Percentiles rank a stretch among this genome's conserved stretches.
Conservation (phyloP, 2,888 invertebrate species). For the Yponomeuta evonymella region DNA sequence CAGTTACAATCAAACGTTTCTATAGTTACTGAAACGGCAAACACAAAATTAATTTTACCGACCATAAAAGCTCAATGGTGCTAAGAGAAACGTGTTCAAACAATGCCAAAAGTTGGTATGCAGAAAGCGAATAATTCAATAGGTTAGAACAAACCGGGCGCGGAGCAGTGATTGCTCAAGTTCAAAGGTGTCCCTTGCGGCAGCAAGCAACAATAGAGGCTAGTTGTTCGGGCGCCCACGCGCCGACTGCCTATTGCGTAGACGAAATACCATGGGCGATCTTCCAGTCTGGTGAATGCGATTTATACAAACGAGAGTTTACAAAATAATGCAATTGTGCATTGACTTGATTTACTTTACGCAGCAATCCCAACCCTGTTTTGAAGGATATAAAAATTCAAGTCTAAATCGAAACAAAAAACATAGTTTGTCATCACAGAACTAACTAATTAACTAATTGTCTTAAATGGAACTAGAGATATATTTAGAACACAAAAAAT, state of each 20-base stretch:
- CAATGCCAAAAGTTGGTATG: conserved; percentile 18
- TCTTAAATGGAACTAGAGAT: not conserved
- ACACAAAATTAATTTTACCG: conserved; percentile 16
- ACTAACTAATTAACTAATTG: not conserved
- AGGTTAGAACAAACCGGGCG: conserved; percentile 16
- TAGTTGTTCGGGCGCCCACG: conserved; percentile 31
- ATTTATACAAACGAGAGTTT: conserved; percentile 11
- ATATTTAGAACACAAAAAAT: no score
- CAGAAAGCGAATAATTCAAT: conserved; percentile 19
- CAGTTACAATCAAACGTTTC: not conserved
- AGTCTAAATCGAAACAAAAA: no score
- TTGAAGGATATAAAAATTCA: no score
- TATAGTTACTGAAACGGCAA: conserved; percentile 10
- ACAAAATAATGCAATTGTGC: conserved; percentile 7
- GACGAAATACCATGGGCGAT: conserved; percentile 17
- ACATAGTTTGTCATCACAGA: not conserved
- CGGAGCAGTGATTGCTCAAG: conserved; percentile 35
- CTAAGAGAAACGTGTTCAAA: conserved; percentile 20
- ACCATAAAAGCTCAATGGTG: conserved; percentile 18
- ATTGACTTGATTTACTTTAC: not conserved
- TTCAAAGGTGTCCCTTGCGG: conserved; percentile 46
- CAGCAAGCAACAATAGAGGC: conserved; percentile 33
- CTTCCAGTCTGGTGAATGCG: conserved; percentile 9
- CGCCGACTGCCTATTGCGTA: conserved; percentile 14
- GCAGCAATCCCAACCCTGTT: no score